Conservation (phyloP, 92 coral and sea anemone genomes). For the Palythoa heliodiscus region DNA sequence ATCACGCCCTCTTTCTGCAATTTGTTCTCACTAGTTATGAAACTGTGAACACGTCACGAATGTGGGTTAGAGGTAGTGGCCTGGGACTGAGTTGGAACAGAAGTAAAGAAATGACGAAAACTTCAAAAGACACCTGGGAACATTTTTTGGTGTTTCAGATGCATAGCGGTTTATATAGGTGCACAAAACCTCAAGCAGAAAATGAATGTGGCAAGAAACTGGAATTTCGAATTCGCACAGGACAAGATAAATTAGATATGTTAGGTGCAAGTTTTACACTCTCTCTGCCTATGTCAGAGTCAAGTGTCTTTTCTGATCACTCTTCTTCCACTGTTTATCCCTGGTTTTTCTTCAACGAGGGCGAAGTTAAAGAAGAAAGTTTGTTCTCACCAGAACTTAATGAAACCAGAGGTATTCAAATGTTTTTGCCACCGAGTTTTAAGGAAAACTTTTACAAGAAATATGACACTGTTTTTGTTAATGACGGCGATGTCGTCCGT, state of each 20-base stretch:
- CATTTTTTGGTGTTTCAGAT: conserved; percentile 12
- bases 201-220: conserved; percentile 10
- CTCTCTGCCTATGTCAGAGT: conserved; percentile 31
- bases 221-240: conserved; percentile 32
- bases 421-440: conserved; percentile 53
- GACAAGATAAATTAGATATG: conserved; percentile 44
- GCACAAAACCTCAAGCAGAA: conserved; percentile 7
- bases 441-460: conserved; percentile 46
- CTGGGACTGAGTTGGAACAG: conserved; percentile 51
- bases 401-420: conserved; percentile 17
- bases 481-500: conserved; percentile 39
- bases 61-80: conserved; percentile 59
- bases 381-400: conserved; percentile 48
- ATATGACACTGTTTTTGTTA: conserved; percentile 50
- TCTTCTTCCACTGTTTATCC: conserved; percentile 38
- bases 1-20: not conserved
- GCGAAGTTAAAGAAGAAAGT: conserved; percentile 9
- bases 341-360: conserved; percentile 50
- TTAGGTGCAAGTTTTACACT: conserved; percentile 52
- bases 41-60: conserved; percentile 21
- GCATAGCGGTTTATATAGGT: not conserved
- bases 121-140: conserved; percentile 48
- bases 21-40: not conserved
- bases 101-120: conserved; percentile 49
- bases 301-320: not conserved